phyloP scores from a whole-genome alignment of 2,888 invertebrate genomes.

The Ernsta delagoae region DNA sequence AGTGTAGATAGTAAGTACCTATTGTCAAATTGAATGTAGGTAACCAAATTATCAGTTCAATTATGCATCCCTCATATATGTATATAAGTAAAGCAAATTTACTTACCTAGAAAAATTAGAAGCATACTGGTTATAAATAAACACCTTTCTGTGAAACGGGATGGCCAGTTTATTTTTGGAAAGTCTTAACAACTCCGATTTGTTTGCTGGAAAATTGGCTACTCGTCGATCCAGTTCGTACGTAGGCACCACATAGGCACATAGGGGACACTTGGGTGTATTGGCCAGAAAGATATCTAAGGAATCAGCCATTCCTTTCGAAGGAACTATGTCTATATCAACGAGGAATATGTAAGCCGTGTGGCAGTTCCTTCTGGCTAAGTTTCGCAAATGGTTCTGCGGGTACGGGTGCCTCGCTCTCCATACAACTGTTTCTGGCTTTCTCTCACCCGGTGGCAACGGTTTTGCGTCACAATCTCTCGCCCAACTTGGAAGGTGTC shows the following conservation, averaged over 20 bases:
- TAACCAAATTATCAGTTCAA: too few species aligned
- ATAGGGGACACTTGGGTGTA: slow-evolving; percentile 85
- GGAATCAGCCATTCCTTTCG: slow-evolving; percentile 88
- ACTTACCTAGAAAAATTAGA: slow-evolving; percentile 94
- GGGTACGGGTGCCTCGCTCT: slow-evolving; percentile 91
- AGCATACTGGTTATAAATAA: slow-evolving; percentile 96
- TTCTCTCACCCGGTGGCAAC: slow-evolving; percentile 85
- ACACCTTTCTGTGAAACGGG: slow-evolving; percentile 96
- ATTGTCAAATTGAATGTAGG: too few species aligned
- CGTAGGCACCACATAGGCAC: slow-evolving; percentile 96
- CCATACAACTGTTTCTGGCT: slow-evolving; percentile 88
- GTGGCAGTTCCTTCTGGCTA: slow-evolving; percentile 94
- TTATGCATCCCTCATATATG: too few species aligned
- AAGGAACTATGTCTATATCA: slow-evolving; percentile 95
- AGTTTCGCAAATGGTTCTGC: slow-evolving; percentile 94
- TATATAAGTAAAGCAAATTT: too few species aligned
- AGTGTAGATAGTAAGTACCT: too few species aligned
- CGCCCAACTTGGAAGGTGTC: slow-evolving; percentile 83
- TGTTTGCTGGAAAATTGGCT: slow-evolving; percentile 90
- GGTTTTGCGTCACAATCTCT: slow-evolving; percentile 89
- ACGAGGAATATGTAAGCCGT: slow-evolving; percentile 92
- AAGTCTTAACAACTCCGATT: slow-evolving; percentile 90
- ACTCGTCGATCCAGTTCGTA: slow-evolving; percentile 93
- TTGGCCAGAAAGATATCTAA: slow-evolving; percentile 88
- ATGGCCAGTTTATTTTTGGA: slow-evolving; percentile 92